Evolutionary conservation across 2,888 invertebrate species (phyloP), one percentile per base, ranked within the genome.

Genomic region (Patella pellucida): DNA sequence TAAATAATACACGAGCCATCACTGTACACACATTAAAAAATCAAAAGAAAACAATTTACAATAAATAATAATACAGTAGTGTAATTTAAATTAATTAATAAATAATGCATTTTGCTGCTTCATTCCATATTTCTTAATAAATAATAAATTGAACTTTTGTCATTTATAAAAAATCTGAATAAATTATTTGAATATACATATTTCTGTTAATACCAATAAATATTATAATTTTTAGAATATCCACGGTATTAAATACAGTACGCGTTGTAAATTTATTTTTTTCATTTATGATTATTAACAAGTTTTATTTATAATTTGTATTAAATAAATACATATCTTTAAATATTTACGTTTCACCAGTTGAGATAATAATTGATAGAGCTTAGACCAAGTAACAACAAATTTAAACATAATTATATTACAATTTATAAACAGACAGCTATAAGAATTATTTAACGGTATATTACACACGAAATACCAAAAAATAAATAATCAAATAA

Each of bases 21-120:
- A 62, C 62, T 62, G 23, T 62, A 62, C 62, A 62, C 62, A 62
- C 62, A 23, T 23, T 23, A 12, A 62, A 62, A 62, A 23, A 62
- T 23, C 19, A 62, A 62, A n/a, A 62, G n/a, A 15, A 19, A 19
- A 62, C 62, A 23, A 19, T 23, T 23, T 62, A 15, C 19, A 23
- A 62, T 23, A 62, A 19, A 62, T 62, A 54, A 54, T 54, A 23
- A 23, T 23, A 19, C 19, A 62, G 23, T 23, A 19, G 14, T 12
- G 19, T 23, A 19, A 62, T 62, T 15, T 11, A 62, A 62, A 15
- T 62, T n/a, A 62, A 12, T 19, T 19, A 62, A 19, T 56, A 19
- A 56, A 56, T 19, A 56, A 19, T 56, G 56, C 16, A 56, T 19
- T 56, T 16, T 19, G 11, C 56, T 19, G 19, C 11, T 19, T 56